Conservation (phyloP, 64 coral and sea anemone species). For the Astreopora myriophthalma region DNA sequence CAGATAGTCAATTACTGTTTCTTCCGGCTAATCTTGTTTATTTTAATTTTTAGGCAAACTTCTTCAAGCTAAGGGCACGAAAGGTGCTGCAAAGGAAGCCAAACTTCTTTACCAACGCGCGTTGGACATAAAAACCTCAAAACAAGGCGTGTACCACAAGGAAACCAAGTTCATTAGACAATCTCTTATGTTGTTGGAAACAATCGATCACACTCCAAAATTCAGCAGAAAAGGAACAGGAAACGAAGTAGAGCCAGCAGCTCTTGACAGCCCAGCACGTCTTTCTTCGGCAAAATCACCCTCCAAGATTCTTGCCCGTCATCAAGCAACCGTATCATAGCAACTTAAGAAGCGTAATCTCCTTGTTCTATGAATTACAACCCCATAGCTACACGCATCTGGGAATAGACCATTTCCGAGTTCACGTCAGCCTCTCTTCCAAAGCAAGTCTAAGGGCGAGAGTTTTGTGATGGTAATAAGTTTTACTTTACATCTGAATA, state of each 20-base stretch:
- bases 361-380: no score
- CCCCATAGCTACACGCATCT: no score
- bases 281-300: not conserved
- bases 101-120: constrained; percentile 76
- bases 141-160: constrained; percentile 87
- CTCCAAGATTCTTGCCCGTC: not conserved
- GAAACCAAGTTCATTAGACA: constrained; percentile 78
- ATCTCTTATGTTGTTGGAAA: constrained; percentile 81
- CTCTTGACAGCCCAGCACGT: not conserved
- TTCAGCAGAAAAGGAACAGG: constrained; percentile 49
- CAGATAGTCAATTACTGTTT: not conserved
- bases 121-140: constrained; percentile 83
- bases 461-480: no score
- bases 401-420: no score
- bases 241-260: not conserved
- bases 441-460: no score
- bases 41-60: constrained; percentile 65
- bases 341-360: not conserved
- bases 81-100: constrained; percentile 78
- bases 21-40: not conserved
- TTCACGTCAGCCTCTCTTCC: no score
- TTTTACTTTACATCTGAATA: no score
- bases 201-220: constrained; percentile 53
- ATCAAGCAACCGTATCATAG: not conserved
- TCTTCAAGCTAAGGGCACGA: constrained; percentile 70